Percentiles rank a stretch among this genome's conserved stretches.
Conservation (phyloP, 2,797 vertebrate genomes). For the Chelmon rostratus region DNA sequence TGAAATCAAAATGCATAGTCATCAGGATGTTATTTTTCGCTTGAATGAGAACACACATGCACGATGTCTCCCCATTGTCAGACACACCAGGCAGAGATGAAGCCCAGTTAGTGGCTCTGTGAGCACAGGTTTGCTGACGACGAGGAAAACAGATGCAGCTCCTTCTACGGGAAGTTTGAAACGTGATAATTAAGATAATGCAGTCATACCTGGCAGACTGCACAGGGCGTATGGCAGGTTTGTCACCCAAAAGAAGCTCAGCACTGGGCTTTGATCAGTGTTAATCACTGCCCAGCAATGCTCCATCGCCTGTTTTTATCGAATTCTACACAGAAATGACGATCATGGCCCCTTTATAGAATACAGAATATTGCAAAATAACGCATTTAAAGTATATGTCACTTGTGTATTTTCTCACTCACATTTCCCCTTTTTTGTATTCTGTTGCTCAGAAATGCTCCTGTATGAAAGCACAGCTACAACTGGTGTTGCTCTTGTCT, state of each 20-base stretch:
- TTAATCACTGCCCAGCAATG: not conserved
- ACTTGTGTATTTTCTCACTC: not conserved
- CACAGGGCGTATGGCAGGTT: not conserved
- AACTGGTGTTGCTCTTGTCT: not conserved
- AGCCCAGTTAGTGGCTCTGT: not conserved
- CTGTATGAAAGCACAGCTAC: not conserved
- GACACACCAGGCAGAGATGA: constrained; percentile 5
- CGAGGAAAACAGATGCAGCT: not conserved
- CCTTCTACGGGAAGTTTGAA: not conserved
- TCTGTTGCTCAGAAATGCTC: not conserved
- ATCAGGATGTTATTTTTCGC: constrained; percentile 31
- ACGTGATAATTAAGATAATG: not conserved
- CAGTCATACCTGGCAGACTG: not conserved
- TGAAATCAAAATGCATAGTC: constrained; percentile 45
- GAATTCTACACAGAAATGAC: too few species aligned
- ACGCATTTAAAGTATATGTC: not conserved
- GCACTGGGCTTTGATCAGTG: not conserved
- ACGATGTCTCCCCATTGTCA: constrained; percentile 9
- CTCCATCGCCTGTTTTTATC: not conserved
- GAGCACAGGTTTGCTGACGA: not conserved
- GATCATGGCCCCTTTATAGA: too few species aligned
- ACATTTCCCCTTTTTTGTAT: not conserved
- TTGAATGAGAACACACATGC: constrained; percentile 12
- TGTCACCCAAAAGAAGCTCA: not conserved
- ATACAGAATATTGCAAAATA: not conserved